These are phyloP conservation scores for Dasysyrphus tricinctus DNA, from an alignment of 2,888 invertebrate genomes.

Conservation along the genomic window DNA sequence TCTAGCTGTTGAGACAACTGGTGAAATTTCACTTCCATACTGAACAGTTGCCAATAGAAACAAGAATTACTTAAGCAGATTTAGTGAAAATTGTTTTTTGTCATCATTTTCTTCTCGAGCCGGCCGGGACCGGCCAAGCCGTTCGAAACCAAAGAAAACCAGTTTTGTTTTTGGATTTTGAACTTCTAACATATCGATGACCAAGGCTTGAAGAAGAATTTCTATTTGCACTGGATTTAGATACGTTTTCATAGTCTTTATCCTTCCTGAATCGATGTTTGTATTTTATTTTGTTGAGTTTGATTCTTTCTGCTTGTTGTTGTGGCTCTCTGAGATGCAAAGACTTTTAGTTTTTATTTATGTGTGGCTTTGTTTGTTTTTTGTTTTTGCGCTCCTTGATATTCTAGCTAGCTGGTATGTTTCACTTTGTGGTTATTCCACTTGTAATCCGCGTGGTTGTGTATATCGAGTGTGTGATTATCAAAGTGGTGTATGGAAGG, in stretches of 20 bases:
- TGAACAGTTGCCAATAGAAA: slow-evolving; percentile 44
- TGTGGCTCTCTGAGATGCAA: slow-evolving; percentile 25
- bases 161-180: slow-evolving; percentile 50
- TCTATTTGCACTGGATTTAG: slow-evolving; percentile 68
- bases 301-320: slow-evolving; percentile 66
- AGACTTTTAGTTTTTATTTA: slow-evolving; percentile 59
- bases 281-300: slow-evolving; percentile 29
- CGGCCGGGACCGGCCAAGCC: background rate
- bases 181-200: slow-evolving; percentile 26
- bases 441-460: slow-evolving; percentile 63
- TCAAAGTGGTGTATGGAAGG: slow-evolving; percentile 12
- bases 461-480: slow-evolving; percentile 59
- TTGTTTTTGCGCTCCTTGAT: slow-evolving; percentile 56
- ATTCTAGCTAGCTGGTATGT: slow-evolving; percentile 37
- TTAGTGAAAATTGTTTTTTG: slow-evolving; percentile 69
- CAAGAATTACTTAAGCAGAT: slow-evolving; percentile 73
- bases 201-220: slow-evolving; percentile 24
- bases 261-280: slow-evolving; percentile 60
- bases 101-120: slow-evolving; percentile 34
- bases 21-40: background rate
- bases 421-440: slow-evolving; percentile 67
- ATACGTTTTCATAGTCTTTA: slow-evolving; percentile 59
- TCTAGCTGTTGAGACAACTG: background rate
- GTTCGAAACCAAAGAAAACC: slow-evolving; percentile 34
- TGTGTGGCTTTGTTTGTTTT: slow-evolving; percentile 68